A percentile compares a stretch with the other conserved stretches of the same genome.
phyloP scores from a whole-genome alignment of 53 echinoderm and acorn worm species.

The Paelopatides confundens region DNA sequence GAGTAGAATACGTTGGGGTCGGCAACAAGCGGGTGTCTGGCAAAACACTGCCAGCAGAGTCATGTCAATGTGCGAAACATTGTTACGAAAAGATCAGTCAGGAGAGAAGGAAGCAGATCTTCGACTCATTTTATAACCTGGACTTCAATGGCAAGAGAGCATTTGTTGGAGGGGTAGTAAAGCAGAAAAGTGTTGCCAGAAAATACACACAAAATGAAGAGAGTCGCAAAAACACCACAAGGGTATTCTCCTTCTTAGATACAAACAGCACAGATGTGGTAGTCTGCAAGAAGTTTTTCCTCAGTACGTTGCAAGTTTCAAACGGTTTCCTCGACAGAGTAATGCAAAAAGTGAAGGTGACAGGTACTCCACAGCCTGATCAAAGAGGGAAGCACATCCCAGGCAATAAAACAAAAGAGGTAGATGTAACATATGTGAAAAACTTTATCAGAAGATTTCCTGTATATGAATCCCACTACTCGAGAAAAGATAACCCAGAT shows the following conservation, averaged over 20 bases:
- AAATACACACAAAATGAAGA: conserved; percentile 5
- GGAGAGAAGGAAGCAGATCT: conserved; percentile 3
- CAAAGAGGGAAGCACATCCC: background rate
- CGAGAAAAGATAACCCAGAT: background rate
- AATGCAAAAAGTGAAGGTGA: background rate
- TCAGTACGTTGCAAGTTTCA: background rate
- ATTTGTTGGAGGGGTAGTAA: background rate
- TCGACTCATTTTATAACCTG: background rate
- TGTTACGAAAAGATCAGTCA: background rate
- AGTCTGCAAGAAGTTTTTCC: background rate
- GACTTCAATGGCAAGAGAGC: background rate
- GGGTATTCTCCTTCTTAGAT: background rate
- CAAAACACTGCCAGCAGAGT: background rate
- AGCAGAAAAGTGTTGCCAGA: conserved; percentile 20
- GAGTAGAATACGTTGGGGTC: background rate
- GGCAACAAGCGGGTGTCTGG: background rate
- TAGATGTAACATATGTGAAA: background rate
- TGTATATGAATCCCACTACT: conserved; percentile 1
- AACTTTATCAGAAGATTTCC: conserved; percentile 7
- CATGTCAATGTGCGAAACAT: background rate
- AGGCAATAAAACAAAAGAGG: conserved; percentile 1
- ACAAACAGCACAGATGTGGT: background rate
- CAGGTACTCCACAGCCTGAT: conserved; percentile 4
- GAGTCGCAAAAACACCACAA: background rate
- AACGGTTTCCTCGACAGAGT: background rate